Evolutionary conservation across 2,113 vertebrate genomes (phyloP).

Genomic region (Lepus europaeus): DNA sequence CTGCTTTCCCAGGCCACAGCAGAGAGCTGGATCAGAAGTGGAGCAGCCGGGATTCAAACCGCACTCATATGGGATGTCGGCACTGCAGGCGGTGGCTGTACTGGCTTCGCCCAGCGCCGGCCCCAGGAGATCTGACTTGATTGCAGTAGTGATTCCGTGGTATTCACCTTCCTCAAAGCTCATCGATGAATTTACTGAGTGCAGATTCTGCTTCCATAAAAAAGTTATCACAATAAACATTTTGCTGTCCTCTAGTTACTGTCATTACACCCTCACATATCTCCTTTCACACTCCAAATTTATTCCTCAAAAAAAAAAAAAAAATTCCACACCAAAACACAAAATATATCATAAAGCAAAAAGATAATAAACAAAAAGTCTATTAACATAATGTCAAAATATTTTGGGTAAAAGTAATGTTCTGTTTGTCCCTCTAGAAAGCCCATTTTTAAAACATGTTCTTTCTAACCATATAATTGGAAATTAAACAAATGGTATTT

Average conservation of each 20-base stretch:
- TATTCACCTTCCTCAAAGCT: conserved; percentile 10
- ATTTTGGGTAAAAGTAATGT: conserved; percentile 23
- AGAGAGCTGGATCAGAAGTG: no score
- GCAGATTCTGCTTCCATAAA: conserved; percentile 35
- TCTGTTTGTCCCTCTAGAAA: conserved; percentile 48
- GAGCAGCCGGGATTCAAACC: no score
- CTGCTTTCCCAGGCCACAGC: no score
- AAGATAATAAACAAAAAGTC: conserved; percentile 42
- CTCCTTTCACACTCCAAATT: neutral
- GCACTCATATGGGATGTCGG: no score
- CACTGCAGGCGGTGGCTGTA: no score
- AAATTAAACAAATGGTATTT: conserved; percentile 54
- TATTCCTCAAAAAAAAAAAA: conserved; percentile 34
- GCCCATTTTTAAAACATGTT: conserved; percentile 49
- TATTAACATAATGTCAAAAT: conserved; percentile 53
- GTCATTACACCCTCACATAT: neutral
- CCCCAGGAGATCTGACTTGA: neutral
- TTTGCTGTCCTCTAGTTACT: neutral
- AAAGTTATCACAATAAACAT: neutral
- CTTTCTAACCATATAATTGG: conserved; percentile 54
- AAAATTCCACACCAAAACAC: neutral
- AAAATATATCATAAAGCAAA: conserved; percentile 25
- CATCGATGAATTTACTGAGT: neutral
- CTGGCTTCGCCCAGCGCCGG: no score
- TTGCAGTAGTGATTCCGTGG: neutral